Evolutionary conservation across 1,140 invertebrate genomes (phyloP).

Genomic region (Saccostrea glomerata): DNA sequence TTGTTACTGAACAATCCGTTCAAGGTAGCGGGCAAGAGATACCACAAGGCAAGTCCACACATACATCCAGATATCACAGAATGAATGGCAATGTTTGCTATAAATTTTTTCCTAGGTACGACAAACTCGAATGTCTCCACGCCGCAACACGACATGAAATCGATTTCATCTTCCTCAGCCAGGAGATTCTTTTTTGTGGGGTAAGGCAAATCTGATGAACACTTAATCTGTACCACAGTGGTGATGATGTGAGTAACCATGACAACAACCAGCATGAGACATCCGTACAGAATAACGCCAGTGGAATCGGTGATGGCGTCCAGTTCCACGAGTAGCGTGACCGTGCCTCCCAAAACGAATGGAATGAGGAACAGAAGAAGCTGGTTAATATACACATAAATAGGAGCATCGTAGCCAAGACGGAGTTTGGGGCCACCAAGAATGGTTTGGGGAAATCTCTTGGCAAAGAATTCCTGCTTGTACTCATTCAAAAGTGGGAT

Average conservation of each 20-base stretch:
- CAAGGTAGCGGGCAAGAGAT: constrained; percentile 72
- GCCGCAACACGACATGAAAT: constrained; percentile 76
- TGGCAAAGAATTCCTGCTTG: constrained; percentile 78
- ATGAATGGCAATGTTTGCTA: constrained; percentile 75
- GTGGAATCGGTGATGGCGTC: constrained; percentile 65
- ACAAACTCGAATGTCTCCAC: constrained; percentile 75
- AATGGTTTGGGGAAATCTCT: constrained; percentile 79
- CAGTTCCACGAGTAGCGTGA: constrained; percentile 73
- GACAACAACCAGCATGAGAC: constrained; percentile 71
- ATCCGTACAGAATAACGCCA: constrained; percentile 71
- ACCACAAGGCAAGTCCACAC: constrained; percentile 72
- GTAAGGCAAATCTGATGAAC: constrained; percentile 52
- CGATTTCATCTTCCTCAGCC: constrained; percentile 76
- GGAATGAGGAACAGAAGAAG: constrained; percentile 73
- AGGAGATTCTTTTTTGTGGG: constrained; percentile 71
- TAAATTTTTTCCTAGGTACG: constrained; percentile 75
- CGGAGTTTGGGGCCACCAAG: constrained; percentile 78
- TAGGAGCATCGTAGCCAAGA: constrained; percentile 73
- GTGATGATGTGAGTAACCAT: constrained; percentile 69
- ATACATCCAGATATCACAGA: constrained; percentile 73
- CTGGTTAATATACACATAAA: constrained; percentile 77
- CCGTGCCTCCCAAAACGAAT: constrained; percentile 72
- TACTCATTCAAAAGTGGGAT: constrained; percentile 80
- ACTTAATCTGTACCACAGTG: constrained; percentile 66
- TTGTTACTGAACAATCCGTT: constrained; percentile 68